Base-by-base conservation (phyloP, 2,888 invertebrate species). In the Empis stercorea region DNA sequence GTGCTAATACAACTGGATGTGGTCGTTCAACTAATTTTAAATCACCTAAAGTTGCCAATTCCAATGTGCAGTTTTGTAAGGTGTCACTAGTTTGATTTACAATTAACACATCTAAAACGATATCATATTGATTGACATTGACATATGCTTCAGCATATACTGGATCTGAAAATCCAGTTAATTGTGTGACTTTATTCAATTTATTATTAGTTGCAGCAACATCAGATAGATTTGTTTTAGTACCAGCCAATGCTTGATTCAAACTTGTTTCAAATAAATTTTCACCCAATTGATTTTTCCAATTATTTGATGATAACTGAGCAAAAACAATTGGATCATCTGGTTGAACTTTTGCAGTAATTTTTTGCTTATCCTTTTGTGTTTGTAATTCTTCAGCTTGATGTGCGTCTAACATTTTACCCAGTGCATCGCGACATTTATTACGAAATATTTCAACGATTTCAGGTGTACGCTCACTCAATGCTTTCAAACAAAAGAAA, bases 71-170 rank as follows among this genome's bases (percentile, higher is more conserved):
- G 71, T 96, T 96, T 73, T 99, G 97, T 51, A 99, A 76, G 0
- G 97, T 99, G 64, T 99, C 99, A 57, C 81, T 81, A 13, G 99
- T 99, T 74, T 99, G 99, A 72, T 99, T 99, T 27, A 96, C 95
- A 55, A 99, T 85, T 23, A 99, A 77, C 37, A 99, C 96, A 70
- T 99, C 99, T 39, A 99, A 76, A 40, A 97, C 96, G 58, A 97
- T 96, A 67, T 97, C 97, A 72, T 95, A 96, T 66, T 95, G 95
- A 71, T 95, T 95, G 56, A 99, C 97, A 68, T 97, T 87, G 2
- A 99, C 97, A 63, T 97, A 92, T n/a, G 99, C 97, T 73, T 99
- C 99, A 0, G 99, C 93, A 70, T 99, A 99, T 51, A 99, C 96
- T 0, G 99, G 97, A 75, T 99, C 99, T 0, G 95, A 95, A 73